These are phyloP conservation scores for Aurelia aurita complex sp. Pacific DNA, from an alignment of 30 jellyfish, hydroid and myxozoan genomes.

Conservation along the genomic window DNA sequence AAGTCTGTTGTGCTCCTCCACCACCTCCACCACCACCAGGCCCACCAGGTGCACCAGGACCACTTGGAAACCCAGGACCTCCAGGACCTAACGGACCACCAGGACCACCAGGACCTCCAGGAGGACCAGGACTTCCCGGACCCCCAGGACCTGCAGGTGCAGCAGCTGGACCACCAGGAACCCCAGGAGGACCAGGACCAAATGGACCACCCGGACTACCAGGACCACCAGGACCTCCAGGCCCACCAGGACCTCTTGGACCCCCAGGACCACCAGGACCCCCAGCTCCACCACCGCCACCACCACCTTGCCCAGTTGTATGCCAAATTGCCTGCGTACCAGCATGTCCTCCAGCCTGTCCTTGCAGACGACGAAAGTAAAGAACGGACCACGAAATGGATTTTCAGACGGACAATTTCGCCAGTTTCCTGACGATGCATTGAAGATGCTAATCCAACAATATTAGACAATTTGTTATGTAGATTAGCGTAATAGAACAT, in stretches of 20 bases:
- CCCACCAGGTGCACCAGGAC: slow-evolving; percentile 99
- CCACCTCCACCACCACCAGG: slow-evolving; percentile 99
- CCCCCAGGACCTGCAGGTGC: slow-evolving; percentile 92
- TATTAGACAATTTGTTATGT: no score
- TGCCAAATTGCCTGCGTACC: slow-evolving; percentile 69
- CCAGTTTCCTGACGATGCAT: not conserved
- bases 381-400: not conserved
- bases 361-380: slow-evolving; percentile 57
- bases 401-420: no score
- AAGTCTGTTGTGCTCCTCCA: slow-evolving; percentile 88
- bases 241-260: slow-evolving; percentile 99
- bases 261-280: slow-evolving; percentile 98
- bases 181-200: slow-evolving; percentile 89
- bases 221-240: slow-evolving; percentile 96
- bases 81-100: slow-evolving; percentile 99
- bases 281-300: slow-evolving; percentile 99
- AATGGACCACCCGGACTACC: slow-evolving; percentile 95
- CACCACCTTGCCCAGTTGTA: slow-evolving; percentile 95
- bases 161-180: slow-evolving; percentile 98
- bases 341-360: slow-evolving; percentile 88
- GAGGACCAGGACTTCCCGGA: slow-evolving; percentile 88
- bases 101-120: slow-evolving; percentile 97
- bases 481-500: no score
- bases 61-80: slow-evolving; percentile 99
- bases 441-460: not conserved